Base-by-base conservation (phyloP, 1,140 invertebrate species). In the Saccostrea cuccullata region DNA sequence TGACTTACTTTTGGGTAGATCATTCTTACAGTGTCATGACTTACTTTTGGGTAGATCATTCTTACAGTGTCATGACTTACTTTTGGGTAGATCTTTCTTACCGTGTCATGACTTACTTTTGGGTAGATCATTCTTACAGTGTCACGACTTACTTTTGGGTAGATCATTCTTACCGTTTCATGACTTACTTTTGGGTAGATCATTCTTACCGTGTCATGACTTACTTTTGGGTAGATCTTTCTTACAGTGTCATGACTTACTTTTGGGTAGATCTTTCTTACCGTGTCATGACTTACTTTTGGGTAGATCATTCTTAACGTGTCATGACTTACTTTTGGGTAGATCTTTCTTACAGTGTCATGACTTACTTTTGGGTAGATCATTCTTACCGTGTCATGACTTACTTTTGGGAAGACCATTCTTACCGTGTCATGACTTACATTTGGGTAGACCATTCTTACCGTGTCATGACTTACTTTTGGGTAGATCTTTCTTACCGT, bases 371-470 rank as follows among this genome's bases (percentile, higher is more conserved):
- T 84, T 84, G 40, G 6, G 82, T 82, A 82, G 26, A 12, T 64
- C 15, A 2, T 20, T 64, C 6, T 60, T 47, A 47, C 40, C 8
- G 58, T 60, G 58, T 15, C 15, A 20, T 15, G 3, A 11, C 4
- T 60, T 77, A 20, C 17, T 77, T 30, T 23, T 26, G 17, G 5
- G 17, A 30, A 77, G 13, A 26, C 1, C 36, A 12, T 82, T 82
- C 5, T 47, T 47, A 17, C 9, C 36, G 40, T 82, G 15, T 13
- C 5, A 23, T 6, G 20, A 36, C 26, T 82, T 87, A 94, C 94
- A 92, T 94, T 95, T 95, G 11, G 94, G 92, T 5, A 95, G 89
- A 87, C 99, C 98, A 93, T 97, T 98, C 95, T 99, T n/a, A n/a
- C n/a, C 98, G 92, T 98, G 97, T 88, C n/a, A n/a, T n/a, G n/a